Conservation (phyloP, 2,888 invertebrate genomes). For the Lysandra bellargus region DNA sequence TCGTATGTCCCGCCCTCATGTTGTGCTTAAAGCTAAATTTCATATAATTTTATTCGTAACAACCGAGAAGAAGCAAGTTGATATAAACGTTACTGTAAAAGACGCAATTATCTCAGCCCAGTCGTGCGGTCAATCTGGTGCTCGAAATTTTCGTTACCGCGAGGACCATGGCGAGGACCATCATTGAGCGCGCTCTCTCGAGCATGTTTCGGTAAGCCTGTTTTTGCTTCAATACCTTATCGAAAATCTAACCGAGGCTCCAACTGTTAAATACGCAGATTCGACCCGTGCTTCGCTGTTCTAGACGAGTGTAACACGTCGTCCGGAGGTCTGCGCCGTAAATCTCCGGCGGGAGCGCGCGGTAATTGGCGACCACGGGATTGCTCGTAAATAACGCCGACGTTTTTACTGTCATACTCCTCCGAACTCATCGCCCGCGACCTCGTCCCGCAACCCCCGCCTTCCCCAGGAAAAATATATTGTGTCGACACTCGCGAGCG, state of each 20-base stretch:
- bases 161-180: neutral
- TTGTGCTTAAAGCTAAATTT: neutral
- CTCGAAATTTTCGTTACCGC: neutral
- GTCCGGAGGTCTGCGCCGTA: slow-evolving; percentile 30
- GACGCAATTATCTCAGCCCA: neutral
- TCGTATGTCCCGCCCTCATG: neutral
- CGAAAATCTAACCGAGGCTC: neutral
- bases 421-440: slow-evolving; percentile 5
- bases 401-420: slow-evolving; percentile 30
- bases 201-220: neutral
- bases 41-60: neutral
- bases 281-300: neutral
- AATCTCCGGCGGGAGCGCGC: slow-evolving; percentile 34
- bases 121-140: neutral
- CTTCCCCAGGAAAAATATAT: neutral
- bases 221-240: neutral
- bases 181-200: neutral
- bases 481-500: neutral
- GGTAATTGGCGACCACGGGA: slow-evolving; percentile 33
- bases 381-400: slow-evolving; percentile 38
- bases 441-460: neutral
- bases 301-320: neutral
- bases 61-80: neutral
- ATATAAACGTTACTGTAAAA: neutral
- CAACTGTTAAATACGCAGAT: neutral